Evolutionary conservation across 2,888 invertebrate genomes (phyloP), one percentile per base, ranked within the genome.

Genomic region (Dasypogon diadema): DNA sequence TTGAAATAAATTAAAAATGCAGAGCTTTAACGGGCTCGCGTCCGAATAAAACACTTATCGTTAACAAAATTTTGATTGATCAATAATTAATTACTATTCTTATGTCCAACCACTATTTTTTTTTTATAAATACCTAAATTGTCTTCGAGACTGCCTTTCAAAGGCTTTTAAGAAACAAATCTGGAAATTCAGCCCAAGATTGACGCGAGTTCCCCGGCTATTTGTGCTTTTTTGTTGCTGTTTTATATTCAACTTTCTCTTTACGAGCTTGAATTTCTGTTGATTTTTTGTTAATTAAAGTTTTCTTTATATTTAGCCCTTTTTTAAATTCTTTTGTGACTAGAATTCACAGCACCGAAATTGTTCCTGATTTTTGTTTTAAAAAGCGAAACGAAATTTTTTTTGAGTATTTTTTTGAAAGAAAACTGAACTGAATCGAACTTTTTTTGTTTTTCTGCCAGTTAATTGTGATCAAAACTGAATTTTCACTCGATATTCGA

Each of bases 301-400:
- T 51, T 24, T 70, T 51, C 26, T 63, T 63, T 2, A 16, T 14
- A 24, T 26, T 75, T 70, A 54, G 56, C 22, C 72, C 54, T 70
- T 75, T 34, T 65, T 73, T 34, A 55, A 72, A 18, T 65, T 24
- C 3, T 24, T 26, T 73, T 76, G 72, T 51, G 76, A 76, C 74
- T 74, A 55, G 76, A 76, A 76, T 76, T 76, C 76, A 74, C 76
- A 74, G 76, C 74, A 76, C 74, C 76, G 68, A 76, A 76, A 76
- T 68, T 60, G 51, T 46, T 60, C 54, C 73, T 60, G 70, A 74
- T 74, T 76, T 37, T 24, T 60, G 68, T 74, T 76, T 37, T 24
- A 51, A 55, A 56, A 54, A 58, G 65, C 68, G 58, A 76, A 74
- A 76, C 74, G 65, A 58, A 76, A 76, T 74, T 76, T 74, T 74